Percentiles rank a stretch among this genome's conserved stretches.
phyloP scores from a whole-genome alignment of 37 sponge, comb jelly and placozoan genomes.

The Halichondria panicea region DNA sequence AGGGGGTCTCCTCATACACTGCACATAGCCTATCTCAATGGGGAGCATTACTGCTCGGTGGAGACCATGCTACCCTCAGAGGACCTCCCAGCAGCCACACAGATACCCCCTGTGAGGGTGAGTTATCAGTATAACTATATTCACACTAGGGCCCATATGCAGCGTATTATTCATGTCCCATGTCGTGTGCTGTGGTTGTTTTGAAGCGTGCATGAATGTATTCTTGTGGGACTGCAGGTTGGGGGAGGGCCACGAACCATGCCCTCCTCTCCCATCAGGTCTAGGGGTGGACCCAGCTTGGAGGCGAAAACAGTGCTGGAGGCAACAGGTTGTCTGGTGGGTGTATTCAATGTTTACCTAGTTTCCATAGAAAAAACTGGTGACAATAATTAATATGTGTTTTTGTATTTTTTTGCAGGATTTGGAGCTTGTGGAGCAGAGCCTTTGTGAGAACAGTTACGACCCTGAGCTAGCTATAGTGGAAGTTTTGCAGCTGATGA shows the following conservation, averaged over 20 bases:
- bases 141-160: no score
- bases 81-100: neutral
- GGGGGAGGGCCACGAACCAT: neutral
- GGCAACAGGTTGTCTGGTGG: slow-evolving; percentile 53
- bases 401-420: slow-evolving; percentile 50
- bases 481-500: slow-evolving; percentile 58
- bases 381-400: no score
- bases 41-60: slow-evolving; percentile 83
- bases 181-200: no score
- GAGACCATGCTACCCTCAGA: slow-evolving; percentile 1
- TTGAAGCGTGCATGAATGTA: no score
- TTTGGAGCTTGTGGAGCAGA: slow-evolving; percentile 21
- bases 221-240: neutral
- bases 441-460: slow-evolving; percentile 38
- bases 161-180: no score
- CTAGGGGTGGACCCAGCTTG: slow-evolving; percentile 1
- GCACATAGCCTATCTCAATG: slow-evolving; percentile 77
- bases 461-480: slow-evolving; percentile 44
- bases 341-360: neutral
- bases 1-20: slow-evolving; percentile 13
- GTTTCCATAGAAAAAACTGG: no score
- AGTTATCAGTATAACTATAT: no score
- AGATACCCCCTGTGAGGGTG: no score
- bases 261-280: neutral
- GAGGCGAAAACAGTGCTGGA: neutral